Conservation (phyloP, 53 echinoderm and acorn worm species). For the Holothuria leucospilota region DNA sequence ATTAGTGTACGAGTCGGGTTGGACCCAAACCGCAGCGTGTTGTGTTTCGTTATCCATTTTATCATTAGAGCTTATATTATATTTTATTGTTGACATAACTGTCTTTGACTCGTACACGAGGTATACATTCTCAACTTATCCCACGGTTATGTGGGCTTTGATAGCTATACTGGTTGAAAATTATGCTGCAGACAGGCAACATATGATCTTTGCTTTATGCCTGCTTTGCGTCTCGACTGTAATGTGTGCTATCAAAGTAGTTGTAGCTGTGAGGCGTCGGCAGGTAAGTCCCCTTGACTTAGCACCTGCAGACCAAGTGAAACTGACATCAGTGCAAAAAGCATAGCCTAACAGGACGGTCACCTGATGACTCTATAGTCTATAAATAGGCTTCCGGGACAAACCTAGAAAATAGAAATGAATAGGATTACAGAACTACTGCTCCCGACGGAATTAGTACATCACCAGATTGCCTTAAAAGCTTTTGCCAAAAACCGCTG, state of each 20-base stretch:
- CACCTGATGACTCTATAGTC: too few relatives aligned
- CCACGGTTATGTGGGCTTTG: conserved; percentile 47
- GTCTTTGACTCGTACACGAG: conserved; percentile 37
- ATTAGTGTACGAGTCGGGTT: background rate
- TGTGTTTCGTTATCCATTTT: conserved; percentile 2
- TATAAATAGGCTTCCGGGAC: too few relatives aligned
- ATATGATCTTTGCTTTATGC: conserved; percentile 6
- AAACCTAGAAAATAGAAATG: too few relatives aligned
- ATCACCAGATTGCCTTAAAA: too few relatives aligned
- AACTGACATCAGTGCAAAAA: conserved; percentile 1
- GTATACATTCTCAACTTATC: conserved; percentile 50
- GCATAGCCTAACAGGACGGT: background rate
- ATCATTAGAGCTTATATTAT: conserved; percentile 39
- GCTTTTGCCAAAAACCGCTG: too few relatives aligned
- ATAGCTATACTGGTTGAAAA: conserved; percentile 9
- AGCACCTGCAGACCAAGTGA: background rate
- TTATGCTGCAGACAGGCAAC: background rate
- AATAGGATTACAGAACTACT: too few relatives aligned
- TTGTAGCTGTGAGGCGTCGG: background rate
- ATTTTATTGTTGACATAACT: conserved; percentile 20
- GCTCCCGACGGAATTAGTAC: too few relatives aligned
- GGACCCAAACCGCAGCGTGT: conserved; percentile 26
- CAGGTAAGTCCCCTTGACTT: conserved; percentile 15
- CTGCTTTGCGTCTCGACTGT: background rate
- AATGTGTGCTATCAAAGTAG: conserved; percentile 34